Evolutionary conservation across 1,140 invertebrate species (phyloP).

Genomic region (Drosophila ogumai): DNA sequence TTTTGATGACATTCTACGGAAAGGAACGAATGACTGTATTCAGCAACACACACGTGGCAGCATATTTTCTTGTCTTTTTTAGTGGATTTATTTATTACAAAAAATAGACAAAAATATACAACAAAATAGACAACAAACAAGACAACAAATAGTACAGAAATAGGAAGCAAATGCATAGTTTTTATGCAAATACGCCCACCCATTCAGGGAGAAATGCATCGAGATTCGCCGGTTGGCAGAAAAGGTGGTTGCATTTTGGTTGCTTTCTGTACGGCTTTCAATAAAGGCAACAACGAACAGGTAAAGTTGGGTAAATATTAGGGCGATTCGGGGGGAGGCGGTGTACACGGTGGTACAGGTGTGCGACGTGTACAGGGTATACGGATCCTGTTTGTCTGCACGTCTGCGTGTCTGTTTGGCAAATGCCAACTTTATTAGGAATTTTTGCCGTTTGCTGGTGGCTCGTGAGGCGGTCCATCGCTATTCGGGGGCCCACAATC

Average conservation of each 20-base stretch:
- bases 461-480: constrained; percentile 28
- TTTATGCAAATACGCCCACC: constrained; percentile 67
- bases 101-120: neutral
- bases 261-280: constrained; percentile 61
- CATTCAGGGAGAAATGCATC: constrained; percentile 45
- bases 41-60: neutral
- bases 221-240: constrained; percentile 29
- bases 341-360: constrained; percentile 1
- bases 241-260: constrained; percentile 50
- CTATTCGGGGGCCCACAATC: constrained; percentile 5
- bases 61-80: constrained; percentile 33
- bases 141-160: neutral
- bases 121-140: constrained; percentile 1
- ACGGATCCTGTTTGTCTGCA: constrained; percentile 60
- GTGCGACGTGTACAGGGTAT: neutral
- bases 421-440: constrained; percentile 82
- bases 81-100: constrained; percentile 65
- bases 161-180: constrained; percentile 57
- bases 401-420: constrained; percentile 72
- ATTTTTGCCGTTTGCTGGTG: constrained; percentile 53
- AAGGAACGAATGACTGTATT: neutral
- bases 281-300: constrained; percentile 53
- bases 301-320: constrained; percentile 9
- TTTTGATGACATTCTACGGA: constrained; percentile 26
- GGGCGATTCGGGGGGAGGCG: neutral